Evolutionary conservation across 2,797 vertebrate genomes (phyloP).

Genomic region (Xyrichtys novacula): DNA sequence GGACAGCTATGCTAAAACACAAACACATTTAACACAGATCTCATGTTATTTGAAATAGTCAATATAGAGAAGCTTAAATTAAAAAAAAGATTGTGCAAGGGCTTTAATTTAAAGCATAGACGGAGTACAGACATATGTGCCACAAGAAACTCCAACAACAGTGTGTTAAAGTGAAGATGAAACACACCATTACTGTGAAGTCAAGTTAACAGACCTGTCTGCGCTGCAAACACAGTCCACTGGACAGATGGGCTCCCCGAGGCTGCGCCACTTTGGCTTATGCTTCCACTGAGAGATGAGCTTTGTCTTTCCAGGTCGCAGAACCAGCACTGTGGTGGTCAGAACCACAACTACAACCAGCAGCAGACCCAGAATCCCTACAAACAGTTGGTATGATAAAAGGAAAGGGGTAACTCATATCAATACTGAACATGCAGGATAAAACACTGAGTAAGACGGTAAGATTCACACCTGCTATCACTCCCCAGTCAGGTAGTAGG

Average conservation of each 20-base stretch:
- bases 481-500: conserved; percentile 90
- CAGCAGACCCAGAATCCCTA: conserved; percentile 87
- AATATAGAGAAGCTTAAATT: background rate
- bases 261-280: conserved; percentile 91
- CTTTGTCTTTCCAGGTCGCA: conserved; percentile 81
- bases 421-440: background rate
- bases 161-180: background rate
- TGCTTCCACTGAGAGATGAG: conserved; percentile 80
- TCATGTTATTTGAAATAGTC: background rate
- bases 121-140: background rate
- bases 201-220: conserved; percentile 81
- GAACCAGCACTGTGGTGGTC: conserved; percentile 83
- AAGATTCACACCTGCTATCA: conserved; percentile 84
- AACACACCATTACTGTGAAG: conserved; percentile 5
- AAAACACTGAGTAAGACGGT: background rate
- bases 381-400: conserved; percentile 25
- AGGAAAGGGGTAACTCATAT: background rate
- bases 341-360: conserved; percentile 82
- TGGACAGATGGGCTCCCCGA: conserved; percentile 85
- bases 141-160: background rate
- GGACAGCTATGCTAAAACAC: conserved; percentile 74
- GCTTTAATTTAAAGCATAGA: background rate
- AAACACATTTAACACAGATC: conserved; percentile 13
- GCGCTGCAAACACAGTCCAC: conserved; percentile 78
- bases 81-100: background rate